Conservation (phyloP, 2,888 invertebrate genomes). For the Caenorhabditis parvicauda region DNA sequence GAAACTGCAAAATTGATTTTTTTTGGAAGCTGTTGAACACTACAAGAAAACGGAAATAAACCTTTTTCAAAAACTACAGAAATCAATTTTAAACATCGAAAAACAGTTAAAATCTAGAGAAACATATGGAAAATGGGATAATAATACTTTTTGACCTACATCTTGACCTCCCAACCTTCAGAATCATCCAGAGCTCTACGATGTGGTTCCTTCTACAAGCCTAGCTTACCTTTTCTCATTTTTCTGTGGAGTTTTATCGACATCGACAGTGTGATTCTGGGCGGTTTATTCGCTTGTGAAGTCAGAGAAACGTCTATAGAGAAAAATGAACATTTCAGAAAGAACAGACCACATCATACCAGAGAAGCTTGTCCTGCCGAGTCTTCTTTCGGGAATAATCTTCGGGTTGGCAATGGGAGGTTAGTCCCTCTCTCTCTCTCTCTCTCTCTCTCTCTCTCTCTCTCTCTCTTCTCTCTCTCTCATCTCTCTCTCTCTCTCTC, state of each 20-base stretch:
- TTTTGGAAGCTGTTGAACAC: background rate
- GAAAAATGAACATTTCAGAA: constrained; percentile 22
- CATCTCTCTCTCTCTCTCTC: too few relatives aligned
- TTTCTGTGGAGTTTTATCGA: constrained; percentile 64
- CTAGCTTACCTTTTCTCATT: constrained; percentile 65
- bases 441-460: too few relatives aligned
- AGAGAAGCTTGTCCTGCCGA: constrained; percentile 63
- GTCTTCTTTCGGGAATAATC: constrained; percentile 64
- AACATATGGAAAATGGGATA: too few relatives aligned
- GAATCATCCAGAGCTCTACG: constrained; percentile 54
- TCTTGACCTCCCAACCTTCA: too few relatives aligned
- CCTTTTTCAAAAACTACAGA: background rate
- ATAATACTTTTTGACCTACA: background rate
- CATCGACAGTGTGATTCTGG: constrained; percentile 61
- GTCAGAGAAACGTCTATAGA: too few relatives aligned
- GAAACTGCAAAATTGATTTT: background rate
- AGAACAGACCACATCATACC: constrained; percentile 51
- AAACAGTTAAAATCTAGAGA: too few relatives aligned
- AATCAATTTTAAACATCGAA: too few relatives aligned
- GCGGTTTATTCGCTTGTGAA: constrained; percentile 60
- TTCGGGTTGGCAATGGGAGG: constrained; percentile 63
- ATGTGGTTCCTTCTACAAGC: constrained; percentile 31
- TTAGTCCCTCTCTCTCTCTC: too few relatives aligned
- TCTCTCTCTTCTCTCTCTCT: too few relatives aligned
- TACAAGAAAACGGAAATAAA: background rate